Evolutionary conservation across 1,140 invertebrate genomes (phyloP).

Genomic region (Eciton burchellii): DNA sequence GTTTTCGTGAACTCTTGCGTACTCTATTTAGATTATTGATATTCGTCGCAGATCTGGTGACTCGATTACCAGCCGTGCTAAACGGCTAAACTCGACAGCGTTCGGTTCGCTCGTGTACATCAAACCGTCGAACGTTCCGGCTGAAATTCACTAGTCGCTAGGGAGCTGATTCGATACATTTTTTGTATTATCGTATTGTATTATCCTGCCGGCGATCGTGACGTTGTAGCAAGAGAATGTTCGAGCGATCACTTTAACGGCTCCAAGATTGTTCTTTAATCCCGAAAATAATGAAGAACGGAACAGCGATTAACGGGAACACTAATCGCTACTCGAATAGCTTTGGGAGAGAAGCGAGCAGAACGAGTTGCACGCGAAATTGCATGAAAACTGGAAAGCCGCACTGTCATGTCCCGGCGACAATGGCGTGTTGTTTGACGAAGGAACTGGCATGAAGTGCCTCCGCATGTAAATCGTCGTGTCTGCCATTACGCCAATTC

Average conservation of each 20-base stretch:
- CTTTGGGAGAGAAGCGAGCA: slow-evolving; percentile 29
- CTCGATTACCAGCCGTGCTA: too few relatives aligned
- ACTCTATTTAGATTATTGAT: background rate
- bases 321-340: background rate
- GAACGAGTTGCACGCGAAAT: slow-evolving; percentile 39
- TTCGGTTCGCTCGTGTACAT: background rate
- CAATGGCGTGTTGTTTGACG: slow-evolving; percentile 30
- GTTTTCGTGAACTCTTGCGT: background rate
- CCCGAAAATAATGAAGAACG: background rate
- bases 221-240: background rate
- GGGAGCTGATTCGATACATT: background rate
- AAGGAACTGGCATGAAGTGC: slow-evolving; percentile 43
- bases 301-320: background rate
- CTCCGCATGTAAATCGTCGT: slow-evolving; percentile 17
- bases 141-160: background rate
- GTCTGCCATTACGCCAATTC: slow-evolving; percentile 49
- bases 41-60: background rate
- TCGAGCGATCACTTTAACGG: background rate
- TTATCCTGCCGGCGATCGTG: background rate
- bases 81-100: too few relatives aligned
- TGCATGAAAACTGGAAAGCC: slow-evolving; percentile 43
- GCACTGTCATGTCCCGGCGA: slow-evolving; percentile 38
- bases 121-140: background rate
- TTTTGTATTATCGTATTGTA: background rate
- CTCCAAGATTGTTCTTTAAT: too few relatives aligned